Base-by-base conservation (phyloP, 1,140 invertebrate genomes). In the Hyles vespertilio region DNA sequence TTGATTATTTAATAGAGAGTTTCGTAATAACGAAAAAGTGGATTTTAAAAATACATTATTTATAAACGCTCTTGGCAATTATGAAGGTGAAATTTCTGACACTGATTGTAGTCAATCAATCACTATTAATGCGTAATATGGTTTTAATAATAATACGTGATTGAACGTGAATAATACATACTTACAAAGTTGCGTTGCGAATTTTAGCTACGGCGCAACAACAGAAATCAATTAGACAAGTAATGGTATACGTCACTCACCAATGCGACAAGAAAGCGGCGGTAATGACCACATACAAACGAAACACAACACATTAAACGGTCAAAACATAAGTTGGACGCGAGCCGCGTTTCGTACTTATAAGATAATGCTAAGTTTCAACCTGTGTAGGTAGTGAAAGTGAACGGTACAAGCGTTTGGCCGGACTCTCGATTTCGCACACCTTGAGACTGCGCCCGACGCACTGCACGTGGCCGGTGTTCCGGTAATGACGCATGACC, bases 341-440 rank as follows among this genome's bases (percentile, higher is more conserved):
- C 47, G 48, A 44, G 12, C 55, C 54, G 11, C 12, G 5, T 43
- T 40, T 59, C 52, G 58, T 61, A 47, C 59, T 61, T 63, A 70
- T 70, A 68, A 71, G 61, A 70, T 61, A 71, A 67, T 59, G 48
- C 57, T 61, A 69, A 67, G 52, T 32, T 22, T 46, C 32, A 58
- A 53, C 53, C 64, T 67, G 57, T 67, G 60, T 61, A 51, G 54
- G 53, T 46, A 70, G 72, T 74, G 72, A 74, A 74, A 74, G 72
- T 74, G 72, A 67, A 66, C 61, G 72, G 69, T 40, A 8, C 43
- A 51, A 40, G 54, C 32, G 47, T 55, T 55, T 32, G 51, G 58
- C 60, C 51, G 57, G 61, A 67, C 63, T 66, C 69, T 69, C 67
- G 69, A 71, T 71, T 74, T 74, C 69, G 69, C 67, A 62, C 46